Conservation (phyloP, 2,888 invertebrate species). For the Amphipyra tragopoginis region DNA sequence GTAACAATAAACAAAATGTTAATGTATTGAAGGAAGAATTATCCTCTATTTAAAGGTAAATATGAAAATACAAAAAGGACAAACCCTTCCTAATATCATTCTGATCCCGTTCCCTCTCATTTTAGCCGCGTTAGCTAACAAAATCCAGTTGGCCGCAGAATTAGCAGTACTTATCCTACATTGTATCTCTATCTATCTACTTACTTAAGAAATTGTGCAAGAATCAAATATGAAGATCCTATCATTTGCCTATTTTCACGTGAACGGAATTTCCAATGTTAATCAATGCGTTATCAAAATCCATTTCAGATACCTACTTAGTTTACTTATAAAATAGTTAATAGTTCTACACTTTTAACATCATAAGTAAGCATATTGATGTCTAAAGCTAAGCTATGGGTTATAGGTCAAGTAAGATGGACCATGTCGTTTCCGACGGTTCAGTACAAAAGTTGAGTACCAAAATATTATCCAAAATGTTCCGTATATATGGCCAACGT, state of each 20-base stretch:
- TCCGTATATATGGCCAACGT: constrained; percentile 57
- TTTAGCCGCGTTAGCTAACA: constrained; percentile 24
- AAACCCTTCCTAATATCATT: constrained; percentile 14
- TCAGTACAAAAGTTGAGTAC: constrained; percentile 86
- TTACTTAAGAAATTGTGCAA: constrained; percentile 86
- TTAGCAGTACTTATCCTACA: constrained; percentile 69
- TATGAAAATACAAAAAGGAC: constrained; percentile 51
- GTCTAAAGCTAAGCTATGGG: constrained; percentile 82
- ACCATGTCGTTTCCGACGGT: constrained; percentile 81
- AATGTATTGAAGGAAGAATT: constrained; percentile 21
- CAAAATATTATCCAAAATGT: constrained; percentile 84
- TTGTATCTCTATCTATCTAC: constrained; percentile 83
- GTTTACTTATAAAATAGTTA: constrained; percentile 81
- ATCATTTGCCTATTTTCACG: constrained; percentile 47
- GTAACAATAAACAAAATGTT: constrained; percentile 2
- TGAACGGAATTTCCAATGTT: constrained; percentile 57
- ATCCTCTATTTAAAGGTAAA: constrained; percentile 16
- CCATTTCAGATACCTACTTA: constrained; percentile 72
- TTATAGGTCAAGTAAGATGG: constrained; percentile 83
- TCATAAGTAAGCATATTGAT: constrained; percentile 75
- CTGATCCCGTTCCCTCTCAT: constrained; percentile 26
- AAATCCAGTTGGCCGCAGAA: constrained; percentile 68
- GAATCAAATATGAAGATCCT: constrained; percentile 68
- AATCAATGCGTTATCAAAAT: constrained; percentile 71
- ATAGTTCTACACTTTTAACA: constrained; percentile 69